Evolutionary conservation across 2,797 vertebrate genomes (phyloP).

Genomic region (Clarias laeviceps): DNA sequence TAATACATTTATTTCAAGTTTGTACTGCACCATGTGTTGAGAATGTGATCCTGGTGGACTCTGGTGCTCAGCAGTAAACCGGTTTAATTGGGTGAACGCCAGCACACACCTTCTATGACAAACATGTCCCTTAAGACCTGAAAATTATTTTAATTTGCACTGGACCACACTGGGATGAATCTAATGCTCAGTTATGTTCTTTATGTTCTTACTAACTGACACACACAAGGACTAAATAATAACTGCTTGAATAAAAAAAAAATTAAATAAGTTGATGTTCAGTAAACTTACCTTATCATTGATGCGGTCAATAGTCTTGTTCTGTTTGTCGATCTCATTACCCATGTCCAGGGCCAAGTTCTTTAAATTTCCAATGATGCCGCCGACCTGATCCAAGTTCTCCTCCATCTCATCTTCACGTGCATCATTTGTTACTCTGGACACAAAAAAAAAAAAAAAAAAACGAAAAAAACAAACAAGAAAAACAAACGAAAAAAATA

Average conservation of each 20-base stretch:
- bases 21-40: neutral
- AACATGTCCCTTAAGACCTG: neutral
- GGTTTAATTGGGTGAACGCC: neutral
- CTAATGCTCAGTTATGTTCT: neutral
- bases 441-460: neutral
- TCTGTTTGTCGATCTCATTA: conserved; percentile 91
- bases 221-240: neutral
- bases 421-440: conserved; percentile 91
- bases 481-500: neutral
- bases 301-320: conserved; percentile 86
- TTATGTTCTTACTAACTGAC: neutral
- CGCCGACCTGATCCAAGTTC: conserved; percentile 87
- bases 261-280: neutral
- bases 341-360: conserved; percentile 94
- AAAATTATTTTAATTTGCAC: neutral
- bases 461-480: too few species aligned
- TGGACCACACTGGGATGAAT: neutral
- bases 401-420: conserved; percentile 99
- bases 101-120: neutral
- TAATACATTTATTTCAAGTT: too few species aligned
- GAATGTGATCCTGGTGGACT: neutral
- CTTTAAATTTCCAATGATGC: conserved; percentile 91
- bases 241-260: neutral
- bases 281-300: conserved; percentile 81
- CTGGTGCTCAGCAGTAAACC: neutral